These are phyloP conservation scores for Australoheros scitulus DNA, from an alignment of 2,113 vertebrate species.

Conservation along the genomic window DNA sequence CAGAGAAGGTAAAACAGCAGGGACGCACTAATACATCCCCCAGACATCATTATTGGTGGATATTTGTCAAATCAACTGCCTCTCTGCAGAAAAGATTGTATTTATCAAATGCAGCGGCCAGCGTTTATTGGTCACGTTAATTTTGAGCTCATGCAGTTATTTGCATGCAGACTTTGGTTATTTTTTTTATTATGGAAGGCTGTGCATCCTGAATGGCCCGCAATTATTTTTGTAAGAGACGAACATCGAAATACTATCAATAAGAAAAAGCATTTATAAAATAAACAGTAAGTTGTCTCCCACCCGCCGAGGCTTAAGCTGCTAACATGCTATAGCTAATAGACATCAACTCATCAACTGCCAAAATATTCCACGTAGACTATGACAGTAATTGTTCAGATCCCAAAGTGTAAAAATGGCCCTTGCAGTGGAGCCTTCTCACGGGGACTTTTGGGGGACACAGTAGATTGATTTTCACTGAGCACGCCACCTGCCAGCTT, in stretches of 20 bases:
- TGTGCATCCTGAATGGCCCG: too few relatives aligned
- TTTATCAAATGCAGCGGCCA: neutral
- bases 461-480: conserved; percentile 65
- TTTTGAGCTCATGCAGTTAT: neutral
- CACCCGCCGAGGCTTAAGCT: neutral
- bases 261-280: neutral
- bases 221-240: neutral
- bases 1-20: neutral
- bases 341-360: neutral
- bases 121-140: neutral
- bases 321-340: neutral
- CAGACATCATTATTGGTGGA: neutral
- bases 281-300: neutral
- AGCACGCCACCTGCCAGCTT: conserved; percentile 66
- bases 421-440: conserved; percentile 52
- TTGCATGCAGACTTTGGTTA: neutral
- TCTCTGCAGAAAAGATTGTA: neutral
- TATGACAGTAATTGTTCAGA: neutral
- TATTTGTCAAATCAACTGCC: neutral
- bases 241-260: neutral
- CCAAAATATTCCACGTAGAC: neutral
- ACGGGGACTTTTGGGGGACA: conserved; percentile 59
- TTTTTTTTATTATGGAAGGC: too few relatives aligned
- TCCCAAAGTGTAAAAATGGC: conserved; percentile 57
- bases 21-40: neutral